Evolutionary conservation across 2,888 invertebrate species (phyloP).

Genomic region (Leptura quadrifasciata): DNA sequence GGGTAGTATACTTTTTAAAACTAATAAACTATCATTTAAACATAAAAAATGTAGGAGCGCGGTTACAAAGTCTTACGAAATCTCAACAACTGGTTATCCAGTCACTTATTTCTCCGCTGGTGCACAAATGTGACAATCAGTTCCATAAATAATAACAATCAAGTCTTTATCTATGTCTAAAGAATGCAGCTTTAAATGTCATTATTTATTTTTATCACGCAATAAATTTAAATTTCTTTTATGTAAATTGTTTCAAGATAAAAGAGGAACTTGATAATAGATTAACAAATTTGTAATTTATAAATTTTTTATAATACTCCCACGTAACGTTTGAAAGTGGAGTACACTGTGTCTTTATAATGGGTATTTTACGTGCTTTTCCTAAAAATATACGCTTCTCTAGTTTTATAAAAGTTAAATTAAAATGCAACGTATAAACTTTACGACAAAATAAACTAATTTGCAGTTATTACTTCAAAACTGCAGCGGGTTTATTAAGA

Average conservation of each 20-base stretch:
- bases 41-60: too few species aligned
- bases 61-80: too few species aligned
- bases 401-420: constrained; percentile 46
- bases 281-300: constrained; percentile 30
- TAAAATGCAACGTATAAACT: constrained; percentile 39
- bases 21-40: too few species aligned
- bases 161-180: not conserved
- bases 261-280: not conserved
- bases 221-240: not conserved
- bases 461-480: constrained; percentile 37
- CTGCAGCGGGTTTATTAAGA: constrained; percentile 25
- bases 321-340: constrained; percentile 8
- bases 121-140: too few species aligned
- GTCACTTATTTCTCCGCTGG: too few species aligned
- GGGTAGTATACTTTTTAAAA: too few species aligned
- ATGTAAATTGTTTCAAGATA: not conserved
- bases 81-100: too few species aligned
- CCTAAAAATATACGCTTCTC: constrained; percentile 14
- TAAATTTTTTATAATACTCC: constrained; percentile 17
- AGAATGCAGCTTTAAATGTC: not conserved
- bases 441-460: constrained; percentile 44
- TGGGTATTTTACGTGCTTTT: constrained; percentile 26
- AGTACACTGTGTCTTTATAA: constrained; percentile 11
- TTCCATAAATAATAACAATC: too few species aligned
- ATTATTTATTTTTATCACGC: not conserved